Evolutionary conservation across 2,797 vertebrate species (phyloP), one percentile per base, ranked within the genome.

Genomic region (Labeo calbasu): DNA sequence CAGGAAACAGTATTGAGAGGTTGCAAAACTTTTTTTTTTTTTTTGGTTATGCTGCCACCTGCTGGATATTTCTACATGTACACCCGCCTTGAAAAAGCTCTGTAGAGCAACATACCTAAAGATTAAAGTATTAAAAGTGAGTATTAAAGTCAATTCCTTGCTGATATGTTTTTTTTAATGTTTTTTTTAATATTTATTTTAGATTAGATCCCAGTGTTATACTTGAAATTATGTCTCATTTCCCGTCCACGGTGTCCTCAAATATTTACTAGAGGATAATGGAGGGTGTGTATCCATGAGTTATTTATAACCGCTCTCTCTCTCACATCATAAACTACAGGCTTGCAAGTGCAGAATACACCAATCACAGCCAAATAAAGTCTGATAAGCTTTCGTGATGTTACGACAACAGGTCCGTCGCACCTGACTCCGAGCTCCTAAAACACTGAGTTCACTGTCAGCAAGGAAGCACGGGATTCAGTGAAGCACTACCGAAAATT

Each of bases 231-330:
- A 80, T 66, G 48, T 50, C 32, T n/a, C 23, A 53, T 66, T 77
- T 77, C 57, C 76, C 75, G 79, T 1, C n/a, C 19, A 15, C 77
- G 13, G 48, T 40, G 46, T 76, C 28, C 46, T 86, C 46, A 72
- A 82, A 84, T 84, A 78, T 84, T 88, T 82, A 86, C 77, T 76
- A 21, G 55, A 77, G 46, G 68, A 84, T 63, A 84, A 85, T 43
- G 51, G 66, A 86, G 83, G 85, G 85, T 77, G 57, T 80, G 82
- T 79, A 43, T 63, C 55, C 36, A 46, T 11, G 61, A 76, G 81
- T 76, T 70, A 73, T 73, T 65, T 23, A 28, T 59, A 48, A 46
- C 14, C 40, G 68, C 36, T 50, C 57, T 28, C 3, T 68, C 57
- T 68, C 12, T 76, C 8, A 17, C 28, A 66, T 73, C 66, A 19